Evolutionary conservation across 2,113 vertebrate species (phyloP), one percentile per base, ranked within the genome.

Genomic region (Alaudala cheleensis): DNA sequence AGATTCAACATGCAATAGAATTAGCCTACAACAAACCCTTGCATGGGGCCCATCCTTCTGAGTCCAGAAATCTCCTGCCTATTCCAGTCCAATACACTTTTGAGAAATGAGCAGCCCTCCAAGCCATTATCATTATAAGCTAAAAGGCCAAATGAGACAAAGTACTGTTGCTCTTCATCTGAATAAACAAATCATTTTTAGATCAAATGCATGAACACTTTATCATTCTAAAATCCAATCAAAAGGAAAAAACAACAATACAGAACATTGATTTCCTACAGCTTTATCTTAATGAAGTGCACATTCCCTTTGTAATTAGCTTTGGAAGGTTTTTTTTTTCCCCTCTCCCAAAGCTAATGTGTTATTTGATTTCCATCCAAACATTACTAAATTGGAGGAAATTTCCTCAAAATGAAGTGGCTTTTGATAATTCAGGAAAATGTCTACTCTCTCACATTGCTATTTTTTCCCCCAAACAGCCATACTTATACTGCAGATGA

Each of bases 271-370:
- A 93, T 94, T 95, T 96, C 95, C 86, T 90, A 88, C 92, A 92
- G 94, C 94, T 96, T 95, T 97, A 96, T 97, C 95, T 96, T 97
- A 93, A 96, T 93, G 97, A 98, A 97, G 95, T 97, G 92, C 93
- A 94, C 93, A 85, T 96, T 97, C 95, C 90, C 81, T 93, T 85
- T 4, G 91, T 96, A 96, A 97, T 97, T 96, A 94, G 92, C 86
- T 62, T 86, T 61, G 60, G 81, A 77, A 61, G 45, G 62, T 0
- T 61, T 44, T 51, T 89, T 80, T 91, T 83, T 26, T 17, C 26
- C 26, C 47, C 37, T 80, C 94, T 90, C 69, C 37, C 86, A 78
- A 86, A 96, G 76, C 72, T 93, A 92, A 94, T 80, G 93, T 95
- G 66, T 83, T 84, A 91, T 86, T 94, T 87, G 90, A 86, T 80